Evolutionary conservation across 2,113 vertebrate genomes (phyloP).

Genomic region (Mugil cephalus): DNA sequence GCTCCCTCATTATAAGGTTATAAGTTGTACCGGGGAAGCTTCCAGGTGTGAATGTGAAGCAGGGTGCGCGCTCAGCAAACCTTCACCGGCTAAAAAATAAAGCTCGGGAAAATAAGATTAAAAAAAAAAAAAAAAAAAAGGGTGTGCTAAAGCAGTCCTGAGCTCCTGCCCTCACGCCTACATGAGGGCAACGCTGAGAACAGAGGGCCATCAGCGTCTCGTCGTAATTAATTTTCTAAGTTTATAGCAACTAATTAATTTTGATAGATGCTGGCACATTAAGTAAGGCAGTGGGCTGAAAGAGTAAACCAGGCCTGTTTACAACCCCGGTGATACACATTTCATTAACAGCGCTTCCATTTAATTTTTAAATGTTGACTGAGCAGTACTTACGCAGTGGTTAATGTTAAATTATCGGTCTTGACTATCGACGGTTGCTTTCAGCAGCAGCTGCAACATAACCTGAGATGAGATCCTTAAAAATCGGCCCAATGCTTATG

Average conservation of each 20-base stretch:
- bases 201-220: conserved; percentile 22
- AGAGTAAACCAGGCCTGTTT: conserved; percentile 17
- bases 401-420: background rate
- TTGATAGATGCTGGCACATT: conserved; percentile 26
- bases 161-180: conserved; percentile 11
- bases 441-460: background rate
- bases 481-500: background rate
- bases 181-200: conserved; percentile 42
- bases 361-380: conserved; percentile 1
- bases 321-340: conserved; percentile 4
- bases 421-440: background rate
- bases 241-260: conserved; percentile 55
- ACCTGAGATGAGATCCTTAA: background rate
- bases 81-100: conserved; percentile 27
- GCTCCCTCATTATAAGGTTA: background rate
- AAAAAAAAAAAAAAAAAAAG: too few relatives aligned
- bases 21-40: conserved; percentile 9
- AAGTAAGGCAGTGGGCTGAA: background rate
- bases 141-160: conserved; percentile 16
- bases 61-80: conserved; percentile 46
- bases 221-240: conserved; percentile 49
- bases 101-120: conserved; percentile 8
- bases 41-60: conserved; percentile 47
- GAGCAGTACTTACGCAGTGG: background rate
- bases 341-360: background rate